Evolutionary conservation across 2,888 invertebrate genomes (phyloP).

Genomic region (Chloroclysta siterata): DNA sequence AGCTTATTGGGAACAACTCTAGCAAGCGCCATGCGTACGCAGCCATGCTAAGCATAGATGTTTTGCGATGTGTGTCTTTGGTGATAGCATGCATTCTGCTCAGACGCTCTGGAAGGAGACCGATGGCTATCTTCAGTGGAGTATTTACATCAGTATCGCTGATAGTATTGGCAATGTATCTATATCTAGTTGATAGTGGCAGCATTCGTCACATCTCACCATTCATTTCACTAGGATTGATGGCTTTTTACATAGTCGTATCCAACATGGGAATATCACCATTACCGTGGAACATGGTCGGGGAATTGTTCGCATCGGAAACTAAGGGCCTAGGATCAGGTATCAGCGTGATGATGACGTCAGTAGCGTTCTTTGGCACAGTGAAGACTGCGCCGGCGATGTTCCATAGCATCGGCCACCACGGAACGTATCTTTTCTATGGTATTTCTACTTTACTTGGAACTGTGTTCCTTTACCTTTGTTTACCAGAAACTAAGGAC

Average conservation of each 20-base stretch:
- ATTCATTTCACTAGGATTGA: conserved; percentile 75
- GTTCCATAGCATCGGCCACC: conserved; percentile 82
- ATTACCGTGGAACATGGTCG: conserved; percentile 90
- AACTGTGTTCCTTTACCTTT: conserved; percentile 84
- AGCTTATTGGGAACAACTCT: conserved; percentile 78
- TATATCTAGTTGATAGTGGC: conserved; percentile 65
- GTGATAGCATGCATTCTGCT: conserved; percentile 86
- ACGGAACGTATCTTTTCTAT: conserved; percentile 87
- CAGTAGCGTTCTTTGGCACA: conserved; percentile 87
- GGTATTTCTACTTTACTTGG: conserved; percentile 86
- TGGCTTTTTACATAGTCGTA: conserved; percentile 85
- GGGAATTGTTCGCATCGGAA: conserved; percentile 88
- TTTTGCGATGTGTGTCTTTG: conserved; percentile 86
- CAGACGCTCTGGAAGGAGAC: conserved; percentile 85
- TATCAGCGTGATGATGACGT: conserved; percentile 87
- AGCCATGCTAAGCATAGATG: conserved; percentile 87
- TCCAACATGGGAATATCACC: conserved; percentile 86
- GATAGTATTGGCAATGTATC: conserved; percentile 78
- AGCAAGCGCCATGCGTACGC: conserved; percentile 83
- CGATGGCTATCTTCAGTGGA: conserved; percentile 87
- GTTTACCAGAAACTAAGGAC: conserved; percentile 88
- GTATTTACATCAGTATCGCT: conserved; percentile 85
- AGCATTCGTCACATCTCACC: conserved; percentile 61
- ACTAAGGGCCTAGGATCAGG: conserved; percentile 89
- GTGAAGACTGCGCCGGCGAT: conserved; percentile 88